Evolutionary conservation across 2,888 invertebrate genomes (phyloP).

Genomic region (Crematogaster levior): DNA sequence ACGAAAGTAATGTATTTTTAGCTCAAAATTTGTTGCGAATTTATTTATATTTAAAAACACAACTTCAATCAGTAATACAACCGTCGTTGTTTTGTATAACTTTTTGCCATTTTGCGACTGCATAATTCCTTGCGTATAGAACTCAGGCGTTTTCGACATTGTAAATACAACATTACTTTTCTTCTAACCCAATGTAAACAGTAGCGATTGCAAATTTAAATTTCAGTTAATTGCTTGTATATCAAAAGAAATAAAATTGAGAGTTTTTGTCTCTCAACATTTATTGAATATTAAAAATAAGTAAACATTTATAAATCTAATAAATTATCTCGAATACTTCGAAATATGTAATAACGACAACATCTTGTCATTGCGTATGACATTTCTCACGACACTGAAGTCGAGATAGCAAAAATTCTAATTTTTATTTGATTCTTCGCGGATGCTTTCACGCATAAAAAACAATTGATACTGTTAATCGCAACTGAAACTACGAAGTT

Average conservation of each 20-base stretch:
- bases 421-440: conserved; percentile 55
- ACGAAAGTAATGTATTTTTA: too few species aligned
- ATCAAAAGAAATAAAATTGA: background rate
- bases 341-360: background rate
- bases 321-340: background rate
- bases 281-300: background rate
- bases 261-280: background rate
- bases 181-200: too few species aligned
- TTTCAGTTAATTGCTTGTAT: background rate
- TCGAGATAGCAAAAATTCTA: conserved; percentile 49
- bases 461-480: conserved; percentile 53
- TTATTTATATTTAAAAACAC: too few species aligned
- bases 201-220: background rate
- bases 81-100: too few species aligned
- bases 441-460: conserved; percentile 55
- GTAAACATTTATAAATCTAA: background rate
- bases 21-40: too few species aligned
- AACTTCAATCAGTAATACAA: too few species aligned
- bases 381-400: conserved; percentile 18
- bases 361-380: conserved; percentile 10
- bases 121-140: too few species aligned
- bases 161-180: too few species aligned
- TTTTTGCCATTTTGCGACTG: too few species aligned
- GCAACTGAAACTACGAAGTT: conserved; percentile 70
- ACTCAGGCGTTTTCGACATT: too few species aligned